Evolutionary conservation across 2,113 vertebrate species (phyloP).

Genomic region (Prolemur simus): DNA sequence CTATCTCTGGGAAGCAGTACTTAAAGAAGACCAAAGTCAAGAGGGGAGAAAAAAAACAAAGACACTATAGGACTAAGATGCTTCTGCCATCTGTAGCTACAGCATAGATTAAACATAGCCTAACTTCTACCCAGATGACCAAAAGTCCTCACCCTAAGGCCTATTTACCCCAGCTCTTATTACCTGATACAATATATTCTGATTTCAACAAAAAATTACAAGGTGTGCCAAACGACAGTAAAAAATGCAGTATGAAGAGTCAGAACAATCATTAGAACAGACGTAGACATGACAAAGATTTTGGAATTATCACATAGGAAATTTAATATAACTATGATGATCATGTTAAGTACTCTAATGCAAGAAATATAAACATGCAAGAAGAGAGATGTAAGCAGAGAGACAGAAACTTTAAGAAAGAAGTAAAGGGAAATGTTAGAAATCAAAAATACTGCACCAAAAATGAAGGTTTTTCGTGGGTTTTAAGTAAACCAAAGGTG

Average conservation of each 20-base stretch:
- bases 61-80: background rate
- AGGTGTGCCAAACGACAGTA: background rate
- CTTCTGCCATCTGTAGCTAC: background rate
- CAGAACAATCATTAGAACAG: background rate
- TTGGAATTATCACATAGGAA: background rate
- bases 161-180: background rate
- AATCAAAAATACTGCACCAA: background rate
- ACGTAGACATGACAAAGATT: background rate
- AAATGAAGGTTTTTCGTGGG: background rate
- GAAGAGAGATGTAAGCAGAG: background rate
- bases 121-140: background rate
- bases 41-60: background rate
- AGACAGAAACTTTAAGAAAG: background rate
- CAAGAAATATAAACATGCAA: background rate
- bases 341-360: background rate
- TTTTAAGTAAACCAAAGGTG: background rate
- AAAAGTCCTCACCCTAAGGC: background rate
- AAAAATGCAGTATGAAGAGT: background rate
- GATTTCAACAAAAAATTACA: background rate
- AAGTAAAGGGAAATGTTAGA: background rate
- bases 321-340: background rate
- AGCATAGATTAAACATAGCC: background rate
- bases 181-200: background rate
- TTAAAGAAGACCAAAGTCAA: background rate
- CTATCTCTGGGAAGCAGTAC: background rate